A percentile compares a stretch with the other conserved stretches of the same genome.
phyloP scores from a whole-genome alignment of 2,113 vertebrate species.

The Triplophysa siluroides region DNA sequence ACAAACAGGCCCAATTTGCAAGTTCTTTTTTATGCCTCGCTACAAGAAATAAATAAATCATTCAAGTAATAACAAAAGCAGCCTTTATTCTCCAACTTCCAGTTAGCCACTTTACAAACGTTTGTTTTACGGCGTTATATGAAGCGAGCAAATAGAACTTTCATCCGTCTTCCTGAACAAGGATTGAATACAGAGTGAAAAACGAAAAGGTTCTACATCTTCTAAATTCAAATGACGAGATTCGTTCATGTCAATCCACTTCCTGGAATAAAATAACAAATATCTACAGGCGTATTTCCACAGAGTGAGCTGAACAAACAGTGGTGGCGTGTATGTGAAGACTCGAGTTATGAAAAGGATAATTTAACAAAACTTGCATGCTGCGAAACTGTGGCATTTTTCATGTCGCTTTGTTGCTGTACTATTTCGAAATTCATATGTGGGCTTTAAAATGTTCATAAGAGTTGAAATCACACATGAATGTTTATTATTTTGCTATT shows the following conservation, averaged over 20 bases:
- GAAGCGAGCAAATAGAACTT: conserved; percentile 41
- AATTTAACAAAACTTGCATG: not conserved
- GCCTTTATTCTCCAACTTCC: conserved; percentile 37
- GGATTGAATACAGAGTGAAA: conserved; percentile 23
- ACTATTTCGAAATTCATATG: conserved; percentile 23
- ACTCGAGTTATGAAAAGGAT: conserved; percentile 7
- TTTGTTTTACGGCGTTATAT: conserved; percentile 32
- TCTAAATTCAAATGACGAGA: not conserved
- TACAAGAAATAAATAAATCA: conserved; percentile 25
- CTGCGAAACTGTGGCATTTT: conserved; percentile 13
- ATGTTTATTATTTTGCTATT: not conserved
- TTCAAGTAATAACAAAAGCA: conserved; percentile 23
- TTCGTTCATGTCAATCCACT: conserved; percentile 27
- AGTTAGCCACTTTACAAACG: conserved; percentile 37
- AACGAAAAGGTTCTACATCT: conserved; percentile 7
- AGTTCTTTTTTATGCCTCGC: not conserved
- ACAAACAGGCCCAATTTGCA: conserved; percentile 63
- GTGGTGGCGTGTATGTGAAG: not conserved
- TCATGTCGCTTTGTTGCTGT: not conserved
- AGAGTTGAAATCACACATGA: not conserved
- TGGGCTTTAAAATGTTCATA: conserved; percentile 12
- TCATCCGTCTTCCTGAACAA: conserved; percentile 18
- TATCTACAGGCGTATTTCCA: not conserved
- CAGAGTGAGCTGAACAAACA: conserved; percentile 16
- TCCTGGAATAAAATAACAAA: conserved; percentile 17